phyloP scores from a whole-genome alignment of 2,797 vertebrate species.

The Erpetoichthys calabaricus region DNA sequence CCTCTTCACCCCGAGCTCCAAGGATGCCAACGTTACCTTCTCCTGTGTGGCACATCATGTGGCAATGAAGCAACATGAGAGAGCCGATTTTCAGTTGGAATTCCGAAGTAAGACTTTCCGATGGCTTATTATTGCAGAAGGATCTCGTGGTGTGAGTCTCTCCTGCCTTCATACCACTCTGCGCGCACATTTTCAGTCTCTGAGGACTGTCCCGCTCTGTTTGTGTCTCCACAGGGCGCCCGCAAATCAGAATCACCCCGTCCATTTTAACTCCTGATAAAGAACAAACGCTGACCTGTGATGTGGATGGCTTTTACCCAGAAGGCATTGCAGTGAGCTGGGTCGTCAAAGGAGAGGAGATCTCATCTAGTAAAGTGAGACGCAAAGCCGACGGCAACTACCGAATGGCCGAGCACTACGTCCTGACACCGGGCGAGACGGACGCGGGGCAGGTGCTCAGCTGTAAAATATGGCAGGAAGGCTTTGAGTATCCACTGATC shows the following conservation, averaged over 20 bases:
- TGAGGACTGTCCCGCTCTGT: too few species aligned
- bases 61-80: not conserved
- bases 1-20: not conserved
- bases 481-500: not conserved
- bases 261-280: not conserved
- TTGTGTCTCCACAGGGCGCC: too few species aligned
- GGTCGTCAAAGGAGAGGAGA: not conserved
- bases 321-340: constrained; percentile 1
- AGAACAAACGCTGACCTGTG: not conserved
- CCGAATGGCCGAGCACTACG: not conserved
- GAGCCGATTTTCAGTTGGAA: not conserved
- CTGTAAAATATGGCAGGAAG: not conserved
- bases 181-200: too few species aligned
- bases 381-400: not conserved
- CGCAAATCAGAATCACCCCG: not conserved
- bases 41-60: not conserved
- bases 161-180: too few species aligned
- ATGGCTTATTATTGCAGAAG: too few species aligned
- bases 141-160: too few species aligned
- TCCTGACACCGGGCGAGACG: not conserved
- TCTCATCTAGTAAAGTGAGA: not conserved
- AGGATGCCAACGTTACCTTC: not conserved
- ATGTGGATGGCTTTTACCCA: not conserved
- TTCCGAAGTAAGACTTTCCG: not conserved
- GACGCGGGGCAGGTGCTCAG: not conserved